Evolutionary conservation across 1,140 invertebrate genomes (phyloP), one percentile per base, ranked within the genome.

Genomic region (Calosoma granatense): DNA sequence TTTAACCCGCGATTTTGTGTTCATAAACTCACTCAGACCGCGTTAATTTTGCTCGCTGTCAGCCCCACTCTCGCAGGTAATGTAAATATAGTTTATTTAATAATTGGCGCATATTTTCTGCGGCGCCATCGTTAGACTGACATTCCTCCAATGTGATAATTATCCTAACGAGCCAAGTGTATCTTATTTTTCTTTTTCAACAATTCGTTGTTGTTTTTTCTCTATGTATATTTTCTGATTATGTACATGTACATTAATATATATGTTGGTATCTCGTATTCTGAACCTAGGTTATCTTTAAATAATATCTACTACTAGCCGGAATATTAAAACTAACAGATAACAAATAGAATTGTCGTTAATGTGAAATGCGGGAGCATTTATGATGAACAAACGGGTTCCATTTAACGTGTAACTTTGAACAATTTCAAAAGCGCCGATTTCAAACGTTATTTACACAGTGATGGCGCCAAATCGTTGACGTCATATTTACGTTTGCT

Each of bases 71-170:
- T 11, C 17, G 41, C 41, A 47, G 41, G 41, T 47, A 47, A 47
- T 47, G 41, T 47, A 17, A 47, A 47, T 47, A 47, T 47, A 47
- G 41, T 47, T 47, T 47, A 47, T 47, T 47, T 47, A 47, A 47
- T 17, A 47, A 47, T 47, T 47, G 41, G 41, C 15, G 15, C 41
- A 47, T 17, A 47, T 4, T 47, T 47, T 17, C 17, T 4, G 9
- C 15, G 15, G 41, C 41, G 41, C 41, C 41, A 47, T 17, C 41
- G 41, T 17, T 17, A 4, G n/a, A n/a, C n/a, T 36, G 26, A 36
- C 26, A 36, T 6, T n/a, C 6, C 26, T 9, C 26, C n/a, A n/a
- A n/a, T n/a, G n/a, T n/a, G n/a, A n/a, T n/a, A n/a, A n/a, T n/a
- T n/a, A n/a, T n/a, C n/a, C n/a, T n/a, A n/a, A n/a, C n/a, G n/a